Evolutionary conservation across 1,140 invertebrate genomes (phyloP), one percentile per base, ranked within the genome.

Genomic region (Bicyclus anynana): DNA sequence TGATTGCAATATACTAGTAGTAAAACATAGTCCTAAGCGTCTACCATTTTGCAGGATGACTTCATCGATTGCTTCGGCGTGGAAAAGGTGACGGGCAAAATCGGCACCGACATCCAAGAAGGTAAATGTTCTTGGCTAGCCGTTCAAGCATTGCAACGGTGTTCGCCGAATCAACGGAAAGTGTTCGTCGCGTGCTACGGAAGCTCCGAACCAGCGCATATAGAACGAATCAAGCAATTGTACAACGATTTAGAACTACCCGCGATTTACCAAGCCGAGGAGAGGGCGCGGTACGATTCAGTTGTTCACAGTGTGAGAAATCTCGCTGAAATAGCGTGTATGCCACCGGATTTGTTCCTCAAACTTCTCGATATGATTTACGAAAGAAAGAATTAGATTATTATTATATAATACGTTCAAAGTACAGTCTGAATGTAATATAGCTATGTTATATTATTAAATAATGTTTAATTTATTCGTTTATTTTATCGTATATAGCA

Each of bases 101-200:
- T 91, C n/a, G 94, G 95, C 0, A 96, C 92, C 0, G 97, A 98
- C 72, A 97, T 98, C 53, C 89, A 94, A 75, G 96, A 97, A 73
- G 95, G 95, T 18, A 98, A 98, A 89, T 98, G 97, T 82, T 92
- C 95, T 7, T 98, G 97, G 97, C 78, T 98, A 9, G 92, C 94
- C 2, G 94, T 97, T 2, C 91, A 93, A 27, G 95, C 96, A 9
- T 77, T 98, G 12, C 91, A 94, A 76, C 90, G 90, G 56, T 94
- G 92, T 48, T 92, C 90, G 65, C 72, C 90, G 0, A 81, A 91
- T 33, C 96, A 97, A 75, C 89, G 87, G 64, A 83, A 91, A 63
- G 82, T 94, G 27, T 89, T 97, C 64, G 83, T 93, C 89, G 90
- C 93, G 38, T 93, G 93, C 76, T 97, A 97, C 77, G 95, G 94